phyloP scores from a whole-genome alignment of 2,888 invertebrate genomes.

The Ochropleura plecta region DNA sequence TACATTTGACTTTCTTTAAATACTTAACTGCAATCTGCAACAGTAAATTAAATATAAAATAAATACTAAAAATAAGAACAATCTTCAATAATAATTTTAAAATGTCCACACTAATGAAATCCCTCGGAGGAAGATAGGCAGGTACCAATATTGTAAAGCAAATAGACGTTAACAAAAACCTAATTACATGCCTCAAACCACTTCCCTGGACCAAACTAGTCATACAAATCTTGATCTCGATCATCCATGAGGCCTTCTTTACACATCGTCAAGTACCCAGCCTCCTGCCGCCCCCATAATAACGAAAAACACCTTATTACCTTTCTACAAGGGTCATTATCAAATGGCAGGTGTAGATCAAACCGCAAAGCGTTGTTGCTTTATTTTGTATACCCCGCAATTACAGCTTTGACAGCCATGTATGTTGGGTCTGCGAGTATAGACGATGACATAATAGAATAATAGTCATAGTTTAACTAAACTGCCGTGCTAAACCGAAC shows the following conservation, averaged over 20 bases:
- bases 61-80: not conserved
- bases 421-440: conserved; percentile 76
- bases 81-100: not conserved
- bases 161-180: conserved; percentile 75
- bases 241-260: conserved; percentile 84
- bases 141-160: conserved; percentile 42
- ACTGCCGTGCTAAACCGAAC: conserved; percentile 31
- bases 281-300: conserved; percentile 55
- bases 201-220: conserved; percentile 83
- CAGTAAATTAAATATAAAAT: not conserved
- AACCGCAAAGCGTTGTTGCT: conserved; percentile 76
- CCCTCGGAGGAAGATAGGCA: not conserved
- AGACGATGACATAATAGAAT: conserved; percentile 75
- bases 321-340: conserved; percentile 68
- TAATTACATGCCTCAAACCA: conserved; percentile 80
- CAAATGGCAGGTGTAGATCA: conserved; percentile 35
- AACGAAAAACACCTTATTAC: conserved; percentile 58
- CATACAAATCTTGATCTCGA: conserved; percentile 86
- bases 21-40: not conserved
- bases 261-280: conserved; percentile 76
- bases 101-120: not conserved
- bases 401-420: conserved; percentile 88
- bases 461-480: conserved; percentile 30
- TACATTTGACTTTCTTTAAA: not conserved
- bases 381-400: conserved; percentile 87